Percentiles rank a stretch among this genome's conserved stretches.
Evolutionary conservation across 35 echinoderm and acorn worm species (phyloP).

Genomic region (Acanthaster planci): DNA sequence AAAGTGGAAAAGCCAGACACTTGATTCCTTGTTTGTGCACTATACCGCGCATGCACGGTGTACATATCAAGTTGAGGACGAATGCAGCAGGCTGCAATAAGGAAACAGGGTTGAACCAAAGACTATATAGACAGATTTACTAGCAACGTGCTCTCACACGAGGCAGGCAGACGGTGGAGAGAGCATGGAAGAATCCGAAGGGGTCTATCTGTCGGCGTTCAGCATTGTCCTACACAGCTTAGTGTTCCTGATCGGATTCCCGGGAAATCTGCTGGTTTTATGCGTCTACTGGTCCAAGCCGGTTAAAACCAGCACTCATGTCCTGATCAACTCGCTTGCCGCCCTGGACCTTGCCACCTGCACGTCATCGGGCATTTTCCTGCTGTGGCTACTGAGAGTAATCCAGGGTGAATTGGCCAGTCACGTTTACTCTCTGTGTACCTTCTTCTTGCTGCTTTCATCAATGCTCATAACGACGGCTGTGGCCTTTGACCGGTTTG

Average conservation of each 20-base stretch:
- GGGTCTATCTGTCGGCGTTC: no score
- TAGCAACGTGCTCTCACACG: no score
- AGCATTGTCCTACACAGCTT: background rate
- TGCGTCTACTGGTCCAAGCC: conserved; percentile 14
- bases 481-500: background rate
- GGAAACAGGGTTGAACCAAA: no score
- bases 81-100: no score
- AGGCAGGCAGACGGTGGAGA: no score
- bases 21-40: no score
- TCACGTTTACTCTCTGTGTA: background rate
- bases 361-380: background rate
- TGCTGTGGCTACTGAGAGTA: background rate
- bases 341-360: background rate
- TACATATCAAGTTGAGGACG: no score
- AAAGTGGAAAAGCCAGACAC: no score
- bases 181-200: no score
- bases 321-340: conserved; percentile 6
- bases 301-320: conserved; percentile 5
- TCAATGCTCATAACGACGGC: background rate
- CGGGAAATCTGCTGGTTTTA: background rate
- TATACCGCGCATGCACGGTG: no score
- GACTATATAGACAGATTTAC: no score
- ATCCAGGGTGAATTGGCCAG: background rate
- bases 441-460: background rate
- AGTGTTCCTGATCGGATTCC: background rate